Percentiles rank a stretch among this genome's conserved stretches.
phyloP scores from a whole-genome alignment of 2,888 invertebrate genomes.

The Polydrusus cervinus region DNA sequence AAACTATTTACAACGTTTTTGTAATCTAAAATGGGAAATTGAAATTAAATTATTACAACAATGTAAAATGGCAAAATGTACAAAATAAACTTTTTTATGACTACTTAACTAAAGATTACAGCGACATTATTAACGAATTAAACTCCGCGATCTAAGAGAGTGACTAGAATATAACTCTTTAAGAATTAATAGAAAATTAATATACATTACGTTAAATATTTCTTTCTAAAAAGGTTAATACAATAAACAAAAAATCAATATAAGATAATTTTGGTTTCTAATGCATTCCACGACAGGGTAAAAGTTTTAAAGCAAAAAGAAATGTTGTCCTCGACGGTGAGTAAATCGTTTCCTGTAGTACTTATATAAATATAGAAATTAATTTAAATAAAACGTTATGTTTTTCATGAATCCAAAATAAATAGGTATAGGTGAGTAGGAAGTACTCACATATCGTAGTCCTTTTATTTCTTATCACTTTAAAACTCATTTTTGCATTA shows the following conservation, averaged over 20 bases:
- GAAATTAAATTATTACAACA: conserved; percentile 32
- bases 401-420: too few species aligned
- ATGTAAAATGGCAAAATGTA: conserved; percentile 32
- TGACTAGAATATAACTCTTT: conserved; percentile 52
- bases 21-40: conserved; percentile 36
- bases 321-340: too few species aligned
- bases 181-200: conserved; percentile 5
- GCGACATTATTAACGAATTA: conserved; percentile 27
- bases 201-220: not conserved
- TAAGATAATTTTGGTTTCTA: too few species aligned
- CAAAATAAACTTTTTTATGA: not conserved
- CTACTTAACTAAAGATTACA: conserved; percentile 46
- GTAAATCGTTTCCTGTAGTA: not conserved
- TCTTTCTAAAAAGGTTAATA: conserved; percentile 10
- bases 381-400: too few species aligned
- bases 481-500: too few species aligned
- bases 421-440: too few species aligned
- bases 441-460: too few species aligned
- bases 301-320: not conserved
- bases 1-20: conserved; percentile 39
- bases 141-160: conserved; percentile 27
- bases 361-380: too few species aligned
- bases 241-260: not conserved
- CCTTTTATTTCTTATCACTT: too few species aligned
- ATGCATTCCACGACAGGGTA: not conserved